Conservation (phyloP, 2,797 vertebrate genomes). For the Acanthopagrus latus region DNA sequence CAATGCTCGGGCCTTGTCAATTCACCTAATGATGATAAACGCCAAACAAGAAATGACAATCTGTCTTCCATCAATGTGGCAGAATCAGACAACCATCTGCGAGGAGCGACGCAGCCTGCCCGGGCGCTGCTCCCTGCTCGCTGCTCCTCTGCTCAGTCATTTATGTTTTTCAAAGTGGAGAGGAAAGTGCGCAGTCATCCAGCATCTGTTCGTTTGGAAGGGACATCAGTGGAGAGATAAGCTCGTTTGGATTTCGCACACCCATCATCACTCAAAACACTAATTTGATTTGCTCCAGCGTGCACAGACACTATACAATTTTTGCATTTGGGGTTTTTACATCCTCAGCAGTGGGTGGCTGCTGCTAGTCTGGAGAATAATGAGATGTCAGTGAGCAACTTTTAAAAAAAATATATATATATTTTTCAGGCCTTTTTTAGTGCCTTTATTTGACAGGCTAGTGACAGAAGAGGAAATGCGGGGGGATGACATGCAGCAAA, state of each 20-base stretch:
- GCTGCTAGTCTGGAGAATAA: not conserved
- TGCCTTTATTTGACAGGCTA: too few relatives aligned
- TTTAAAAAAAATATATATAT: not conserved
- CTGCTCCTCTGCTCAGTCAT: conserved; percentile 37
- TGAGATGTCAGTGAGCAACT: not conserved
- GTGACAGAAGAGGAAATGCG: too few relatives aligned
- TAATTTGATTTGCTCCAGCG: conserved; percentile 19
- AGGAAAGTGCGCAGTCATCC: conserved; percentile 46
- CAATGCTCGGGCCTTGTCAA: conserved; percentile 47
- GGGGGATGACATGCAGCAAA: too few relatives aligned
- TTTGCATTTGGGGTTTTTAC: conserved; percentile 11
- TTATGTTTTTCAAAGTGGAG: conserved; percentile 20
- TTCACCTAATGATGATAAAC: conserved; percentile 65
- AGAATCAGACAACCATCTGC: conserved; percentile 63
- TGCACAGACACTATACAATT: not conserved
- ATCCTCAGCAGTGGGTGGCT: not conserved
- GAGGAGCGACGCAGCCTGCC: conserved; percentile 48
- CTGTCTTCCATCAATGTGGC: conserved; percentile 55
- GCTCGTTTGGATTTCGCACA: conserved; percentile 28
- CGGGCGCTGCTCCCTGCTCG: conserved; percentile 21
- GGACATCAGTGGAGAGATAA: conserved; percentile 8
- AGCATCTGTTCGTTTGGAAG: conserved; percentile 36
- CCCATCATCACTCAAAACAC: conserved; percentile 7
- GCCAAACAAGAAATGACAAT: conserved; percentile 53
- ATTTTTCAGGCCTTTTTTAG: too few relatives aligned